A percentile compares a stretch with the other conserved stretches of the same genome.
These are phyloP conservation scores for Cacatua alba DNA, from an alignment of 2,113 vertebrate genomes.

Conservation along the genomic window DNA sequence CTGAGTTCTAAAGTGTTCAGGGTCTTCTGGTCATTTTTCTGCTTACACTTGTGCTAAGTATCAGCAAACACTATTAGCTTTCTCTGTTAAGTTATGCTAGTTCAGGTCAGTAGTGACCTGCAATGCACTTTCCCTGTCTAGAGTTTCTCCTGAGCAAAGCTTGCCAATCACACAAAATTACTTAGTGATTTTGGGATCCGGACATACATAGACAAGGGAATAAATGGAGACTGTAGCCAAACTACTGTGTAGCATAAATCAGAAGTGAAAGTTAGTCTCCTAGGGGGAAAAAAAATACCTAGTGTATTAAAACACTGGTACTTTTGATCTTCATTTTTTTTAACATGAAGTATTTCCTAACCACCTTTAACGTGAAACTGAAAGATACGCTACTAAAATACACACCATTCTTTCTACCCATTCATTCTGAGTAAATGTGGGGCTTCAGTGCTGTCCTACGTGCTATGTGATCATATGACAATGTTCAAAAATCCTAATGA, in stretches of 20 bases:
- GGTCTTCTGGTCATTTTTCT: neutral
- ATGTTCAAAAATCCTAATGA: neutral
- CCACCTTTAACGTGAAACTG: neutral
- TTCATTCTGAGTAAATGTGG: neutral
- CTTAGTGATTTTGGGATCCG: conserved; percentile 38
- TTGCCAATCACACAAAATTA: conserved; percentile 52
- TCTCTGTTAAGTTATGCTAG: neutral
- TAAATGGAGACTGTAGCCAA: conserved; percentile 18
- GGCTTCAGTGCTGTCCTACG: neutral
- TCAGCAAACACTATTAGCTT: neutral
- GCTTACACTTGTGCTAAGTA: neutral
- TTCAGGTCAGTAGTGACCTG: neutral
- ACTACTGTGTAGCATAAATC: conserved; percentile 42
- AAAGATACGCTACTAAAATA: neutral
- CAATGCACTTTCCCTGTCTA: neutral
- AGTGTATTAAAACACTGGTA: neutral
- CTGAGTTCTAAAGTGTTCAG: neutral
- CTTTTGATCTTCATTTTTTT: conserved; percentile 6
- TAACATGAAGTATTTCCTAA: conserved; percentile 1
- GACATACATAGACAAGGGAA: conserved; percentile 15
- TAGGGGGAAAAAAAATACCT: neutral
- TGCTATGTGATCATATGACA: neutral
- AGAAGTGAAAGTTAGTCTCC: neutral
- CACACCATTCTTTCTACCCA: rapidly evolving
- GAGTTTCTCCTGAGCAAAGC: neutral